Conservation (phyloP, 2,888 invertebrate species). For the Aleiodes testaceus region DNA sequence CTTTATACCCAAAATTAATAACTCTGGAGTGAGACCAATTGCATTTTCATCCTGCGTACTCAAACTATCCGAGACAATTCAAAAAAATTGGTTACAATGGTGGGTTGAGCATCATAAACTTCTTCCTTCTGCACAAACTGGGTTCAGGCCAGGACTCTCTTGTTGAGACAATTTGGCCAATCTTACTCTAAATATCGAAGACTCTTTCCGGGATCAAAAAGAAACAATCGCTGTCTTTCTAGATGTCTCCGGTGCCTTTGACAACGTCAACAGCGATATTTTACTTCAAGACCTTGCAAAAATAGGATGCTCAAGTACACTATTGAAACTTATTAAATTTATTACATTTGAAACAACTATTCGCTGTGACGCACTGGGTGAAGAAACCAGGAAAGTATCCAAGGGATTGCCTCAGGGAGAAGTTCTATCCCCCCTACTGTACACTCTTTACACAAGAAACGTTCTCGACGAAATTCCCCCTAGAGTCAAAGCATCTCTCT, state of each 20-base stretch:
- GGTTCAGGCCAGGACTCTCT: conserved; percentile 45
- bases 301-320: not conserved
- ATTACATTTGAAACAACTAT: not conserved
- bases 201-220: not conserved
- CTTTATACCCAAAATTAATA: conserved; percentile 48
- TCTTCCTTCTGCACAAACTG: conserved; percentile 45
- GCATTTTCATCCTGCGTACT: conserved; percentile 48
- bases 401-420: not conserved
- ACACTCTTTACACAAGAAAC: not conserved
- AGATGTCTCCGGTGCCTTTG: conserved; percentile 49
- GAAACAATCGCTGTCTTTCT: conserved; percentile 42
- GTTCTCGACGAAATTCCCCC: not conserved
- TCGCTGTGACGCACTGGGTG: not conserved
- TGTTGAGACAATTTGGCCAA: conserved; percentile 47
- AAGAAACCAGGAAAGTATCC: not conserved
- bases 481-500: not conserved
- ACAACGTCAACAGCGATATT: conserved; percentile 42
- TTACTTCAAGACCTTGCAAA: conserved; percentile 26
- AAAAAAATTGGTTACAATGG: conserved; percentile 49
- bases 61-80: conserved; percentile 51
- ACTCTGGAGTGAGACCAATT: conserved; percentile 42
- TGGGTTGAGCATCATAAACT: conserved; percentile 45
- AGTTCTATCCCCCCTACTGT: too few species aligned
- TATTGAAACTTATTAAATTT: not conserved
- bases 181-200: conserved; percentile 4